phyloP scores from a whole-genome alignment of 2,113 vertebrate species.

The Oceanodroma tethys region DNA sequence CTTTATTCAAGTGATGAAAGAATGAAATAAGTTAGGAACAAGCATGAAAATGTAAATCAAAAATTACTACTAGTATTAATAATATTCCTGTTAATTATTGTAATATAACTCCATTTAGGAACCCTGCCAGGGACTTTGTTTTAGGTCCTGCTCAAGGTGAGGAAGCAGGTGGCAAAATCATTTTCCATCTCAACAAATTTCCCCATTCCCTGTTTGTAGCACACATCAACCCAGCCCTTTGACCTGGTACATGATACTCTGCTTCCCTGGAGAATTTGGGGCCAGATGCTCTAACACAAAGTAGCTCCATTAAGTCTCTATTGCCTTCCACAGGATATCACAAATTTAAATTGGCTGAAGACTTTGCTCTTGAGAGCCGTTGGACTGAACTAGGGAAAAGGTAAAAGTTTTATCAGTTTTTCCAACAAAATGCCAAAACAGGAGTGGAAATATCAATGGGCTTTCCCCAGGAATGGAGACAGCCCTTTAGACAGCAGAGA shows the following conservation, averaged over 20 bases:
- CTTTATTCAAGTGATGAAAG: not conserved
- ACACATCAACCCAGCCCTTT: constrained; percentile 6
- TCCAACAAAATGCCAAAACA: not conserved
- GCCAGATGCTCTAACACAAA: constrained; percentile 48
- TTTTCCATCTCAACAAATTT: constrained; percentile 27
- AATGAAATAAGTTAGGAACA: not conserved
- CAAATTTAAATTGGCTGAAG: constrained; percentile 9
- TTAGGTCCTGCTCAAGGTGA: constrained; percentile 34
- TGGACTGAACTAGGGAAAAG: not conserved
- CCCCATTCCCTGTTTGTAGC: constrained; percentile 8
- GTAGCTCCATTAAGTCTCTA: constrained; percentile 21
- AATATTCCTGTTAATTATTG: constrained; percentile 10
- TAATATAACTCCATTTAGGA: not conserved
- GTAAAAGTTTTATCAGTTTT: not conserved
- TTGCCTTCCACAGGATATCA: not conserved
- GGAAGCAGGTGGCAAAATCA: constrained; percentile 45
- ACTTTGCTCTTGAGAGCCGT: not conserved
- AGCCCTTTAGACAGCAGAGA: not conserved
- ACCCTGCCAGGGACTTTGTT: constrained; percentile 5
- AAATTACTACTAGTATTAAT: not conserved
- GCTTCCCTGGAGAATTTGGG: constrained; percentile 34
- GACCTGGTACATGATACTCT: constrained; percentile 30
- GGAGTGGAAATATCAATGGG: not conserved
- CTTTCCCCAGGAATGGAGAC: not conserved
- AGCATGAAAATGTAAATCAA: not conserved